Evolutionary conservation across 2,113 vertebrate genomes (phyloP), one percentile per base, ranked within the genome.

Genomic region (Ammodytes dubius): DNA sequence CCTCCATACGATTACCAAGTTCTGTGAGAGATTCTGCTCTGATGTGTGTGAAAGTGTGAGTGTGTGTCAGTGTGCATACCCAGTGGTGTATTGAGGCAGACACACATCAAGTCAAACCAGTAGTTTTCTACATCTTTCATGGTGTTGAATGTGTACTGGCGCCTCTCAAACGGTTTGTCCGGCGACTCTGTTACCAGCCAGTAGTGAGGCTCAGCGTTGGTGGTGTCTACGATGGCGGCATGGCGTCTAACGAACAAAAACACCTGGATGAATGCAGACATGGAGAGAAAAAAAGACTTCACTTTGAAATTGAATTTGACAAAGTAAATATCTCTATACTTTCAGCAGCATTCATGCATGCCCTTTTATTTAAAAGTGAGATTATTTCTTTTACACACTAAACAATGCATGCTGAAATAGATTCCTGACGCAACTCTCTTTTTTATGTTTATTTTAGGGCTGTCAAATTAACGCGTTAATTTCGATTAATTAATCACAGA

Each of bases 101-200:
- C 96, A 40, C 96, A 99, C 92, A 99, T 96, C 88, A 99, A 86
- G 49, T 99, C 97, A 27, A 99, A 98, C 98, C 98, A 99, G 92
- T 96, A 99, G 94, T 94, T 97, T 63, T 99, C 97, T 58, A 99
- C 95, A 0, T 98, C 96, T 45, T 97, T 95, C 17, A 93, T 79
- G 1, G 93, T 95, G 76, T 87, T 94, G 54, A 99, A 94, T 0
- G 91, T 81, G 0, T 99, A 99, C 0, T 65, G 82, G 0, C 97
- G 96, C 39, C 90, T 93, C 64, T 99, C 97, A 3, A 99, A 99
- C 0, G 97, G 96, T 60, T 85, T 90, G 49, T 92, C 91, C 1
- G 94, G 93, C 6, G 88, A 95, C 83, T 96, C 97, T 12, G 92
- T 91, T 5, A 96, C 97, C 87, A 97, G 89, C 92, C 98, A 98